Conservation (phyloP, 2,113 vertebrate genomes). For the Electrona antarctica region DNA sequence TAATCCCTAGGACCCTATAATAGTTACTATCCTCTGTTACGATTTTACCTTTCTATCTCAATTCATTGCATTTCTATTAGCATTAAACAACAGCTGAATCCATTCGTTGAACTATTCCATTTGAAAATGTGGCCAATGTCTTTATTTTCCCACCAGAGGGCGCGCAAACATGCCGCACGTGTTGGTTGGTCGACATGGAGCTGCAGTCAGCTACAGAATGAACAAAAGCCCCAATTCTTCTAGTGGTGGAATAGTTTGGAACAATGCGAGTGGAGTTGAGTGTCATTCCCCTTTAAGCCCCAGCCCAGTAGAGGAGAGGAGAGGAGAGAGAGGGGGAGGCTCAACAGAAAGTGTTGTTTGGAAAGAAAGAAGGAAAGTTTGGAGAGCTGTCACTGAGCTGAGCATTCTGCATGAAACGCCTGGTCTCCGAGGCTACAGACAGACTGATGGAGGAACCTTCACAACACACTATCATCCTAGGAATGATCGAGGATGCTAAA, state of each 20-base stretch:
- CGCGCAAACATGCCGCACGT: constrained; percentile 37
- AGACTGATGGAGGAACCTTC: constrained; percentile 57
- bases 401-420: too few species aligned
- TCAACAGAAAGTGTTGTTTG: constrained; percentile 64
- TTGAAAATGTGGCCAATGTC: neutral
- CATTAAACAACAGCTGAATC: too few species aligned
- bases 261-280: constrained; percentile 45
- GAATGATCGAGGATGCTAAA: constrained; percentile 31
- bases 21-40: neutral
- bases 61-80: too few species aligned
- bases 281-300: constrained; percentile 62
- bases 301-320: constrained; percentile 38
- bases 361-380: constrained; percentile 51
- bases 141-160: constrained; percentile 55
- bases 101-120: neutral
- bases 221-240: too few species aligned
- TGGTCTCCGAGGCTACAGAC: constrained; percentile 22
- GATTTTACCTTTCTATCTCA: too few species aligned
- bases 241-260: neutral
- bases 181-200: neutral
- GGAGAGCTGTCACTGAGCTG: constrained; percentile 55
- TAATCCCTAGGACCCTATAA: too few species aligned
- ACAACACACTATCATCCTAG: neutral
- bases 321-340: constrained; percentile 67
- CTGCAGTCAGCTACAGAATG: too few species aligned